Evolutionary conservation across 2,888 invertebrate species (phyloP), one percentile per base, ranked within the genome.

Genomic region (Heliconius ismenius): DNA sequence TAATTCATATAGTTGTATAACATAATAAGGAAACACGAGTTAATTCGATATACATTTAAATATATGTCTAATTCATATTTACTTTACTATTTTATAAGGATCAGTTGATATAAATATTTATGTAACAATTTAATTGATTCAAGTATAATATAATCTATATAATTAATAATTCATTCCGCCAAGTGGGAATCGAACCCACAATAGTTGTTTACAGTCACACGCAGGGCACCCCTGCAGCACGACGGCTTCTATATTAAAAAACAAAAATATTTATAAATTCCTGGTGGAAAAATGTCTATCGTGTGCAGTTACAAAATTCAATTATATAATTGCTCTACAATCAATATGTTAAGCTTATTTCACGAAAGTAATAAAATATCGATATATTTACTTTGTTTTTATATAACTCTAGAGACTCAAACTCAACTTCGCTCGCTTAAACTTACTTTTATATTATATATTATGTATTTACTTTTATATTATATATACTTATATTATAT

Each of bases 1-100:
- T 26, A 72, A 60, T 63, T 49, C 64, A 75, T 75, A 72, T 60
- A 32, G 36, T 69, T 69, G 49, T 36, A 36, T 36, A 72, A 32
- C 32, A 72, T 60, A 72, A 72, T 36, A 72, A 72, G 70, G 36
- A 72, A 72, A n/a, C 36, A 70, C 28, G 32, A 26, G 21, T 54
- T 28, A 18, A 54, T n/a, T 21, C 11, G 11, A 54, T 26, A 26
- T 26, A 58, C n/a, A 54, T 54, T 54, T 32, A 54, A 69, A 69
- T 28, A 58, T 69, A 28, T 69, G 21, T 58, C 13, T 1, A 10
- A 21, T 68, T 21, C 1, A 21, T 49, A 18, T 69, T 54, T 32
- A n/a, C 28, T 32, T 69, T 11, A 54, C 11, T 24, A 13, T n/a
- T 21, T 10, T 21, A 28, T 28, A 54, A 21, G 13, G 24, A 43